Base-by-base conservation (phyloP, 2,888 invertebrate genomes). In the Temnothorax rugatulus region DNA sequence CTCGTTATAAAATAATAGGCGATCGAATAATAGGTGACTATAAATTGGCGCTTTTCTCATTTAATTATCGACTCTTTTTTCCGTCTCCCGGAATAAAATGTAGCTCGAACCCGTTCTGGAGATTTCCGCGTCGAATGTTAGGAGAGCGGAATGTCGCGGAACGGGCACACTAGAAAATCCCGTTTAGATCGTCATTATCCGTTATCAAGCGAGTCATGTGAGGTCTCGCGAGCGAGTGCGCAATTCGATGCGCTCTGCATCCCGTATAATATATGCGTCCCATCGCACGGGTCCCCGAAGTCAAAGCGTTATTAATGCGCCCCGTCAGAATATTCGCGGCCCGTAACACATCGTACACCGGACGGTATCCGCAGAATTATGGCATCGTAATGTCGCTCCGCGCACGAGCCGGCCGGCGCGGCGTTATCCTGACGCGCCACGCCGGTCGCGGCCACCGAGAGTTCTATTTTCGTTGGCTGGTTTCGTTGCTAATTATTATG, bases 401-500 rank as follows among this genome's bases (percentile, higher is more conserved):
- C 18, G 63, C 5, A 25, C 34, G 34, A 34, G 34, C 5, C 34
- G 7, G 34, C 34, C 34, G 34, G 54, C 54, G 7, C 47, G 18
- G 57, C 41, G 64, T 63, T 64, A 87, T 84, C 76, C 85, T 82
- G 66, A 54, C 73, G 61, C 63, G 21, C 54, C 57, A 7, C 25
- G 54, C 79, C 74, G 69, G 77, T 54, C 57, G 59, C 41, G 41
- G 64, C 81, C 57, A 44, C 74, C 15, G 82, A 76, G 69, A 79
- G 73, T 90, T 93, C 92, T 92, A 92, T 92, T 93, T 92, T 88
- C 88, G 89, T 88, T 44, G 82, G 88, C 88, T n/a, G n/a, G n/a
- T n/a, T n/a, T n/a, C n/a, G 86, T 89, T 79, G 90, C 92, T 93
- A 93, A 93, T 93, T 92, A 92, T 93, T 92, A 92, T 90, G 91